These are phyloP conservation scores for Taphrorychus bicolor DNA, from an alignment of 2,888 invertebrate species.

Conservation along the genomic window DNA sequence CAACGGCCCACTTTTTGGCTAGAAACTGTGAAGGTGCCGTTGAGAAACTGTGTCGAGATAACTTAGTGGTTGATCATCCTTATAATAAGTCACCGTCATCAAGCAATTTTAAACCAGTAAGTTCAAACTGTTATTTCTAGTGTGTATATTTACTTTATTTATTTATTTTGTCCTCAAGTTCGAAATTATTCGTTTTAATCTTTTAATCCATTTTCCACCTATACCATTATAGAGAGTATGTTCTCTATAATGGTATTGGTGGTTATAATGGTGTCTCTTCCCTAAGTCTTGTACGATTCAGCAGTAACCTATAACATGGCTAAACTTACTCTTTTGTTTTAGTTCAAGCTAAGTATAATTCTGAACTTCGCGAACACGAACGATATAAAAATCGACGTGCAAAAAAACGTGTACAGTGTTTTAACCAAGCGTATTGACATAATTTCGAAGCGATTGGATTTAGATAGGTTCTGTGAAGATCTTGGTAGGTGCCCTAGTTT, in stretches of 20 bases:
- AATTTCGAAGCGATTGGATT: constrained; percentile 53
- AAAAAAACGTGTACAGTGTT: constrained; percentile 57
- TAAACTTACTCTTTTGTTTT: constrained; percentile 34
- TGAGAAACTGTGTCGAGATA: constrained; percentile 60
- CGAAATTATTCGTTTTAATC: no score
- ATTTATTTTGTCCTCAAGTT: no score
- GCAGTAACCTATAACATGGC: no score
- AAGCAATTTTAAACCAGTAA: not conserved
- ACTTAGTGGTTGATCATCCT: constrained; percentile 54
- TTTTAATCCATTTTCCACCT: no score
- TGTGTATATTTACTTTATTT: no score
- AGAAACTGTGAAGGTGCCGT: constrained; percentile 62
- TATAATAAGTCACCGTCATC: constrained; percentile 28
- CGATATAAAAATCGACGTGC: constrained; percentile 61
- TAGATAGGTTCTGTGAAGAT: constrained; percentile 61
- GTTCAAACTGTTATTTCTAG: no score
- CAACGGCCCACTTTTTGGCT: constrained; percentile 59
- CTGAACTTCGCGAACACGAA: constrained; percentile 59
- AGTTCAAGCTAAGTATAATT: constrained; percentile 52
- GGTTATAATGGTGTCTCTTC: no score
- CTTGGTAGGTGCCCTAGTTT: constrained; percentile 47
- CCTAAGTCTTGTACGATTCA: no score
- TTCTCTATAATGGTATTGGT: no score
- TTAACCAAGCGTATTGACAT: constrained; percentile 56
- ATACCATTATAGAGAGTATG: no score